Conservation (phyloP, 2,888 invertebrate genomes). For the Yponomeuta malinellus region DNA sequence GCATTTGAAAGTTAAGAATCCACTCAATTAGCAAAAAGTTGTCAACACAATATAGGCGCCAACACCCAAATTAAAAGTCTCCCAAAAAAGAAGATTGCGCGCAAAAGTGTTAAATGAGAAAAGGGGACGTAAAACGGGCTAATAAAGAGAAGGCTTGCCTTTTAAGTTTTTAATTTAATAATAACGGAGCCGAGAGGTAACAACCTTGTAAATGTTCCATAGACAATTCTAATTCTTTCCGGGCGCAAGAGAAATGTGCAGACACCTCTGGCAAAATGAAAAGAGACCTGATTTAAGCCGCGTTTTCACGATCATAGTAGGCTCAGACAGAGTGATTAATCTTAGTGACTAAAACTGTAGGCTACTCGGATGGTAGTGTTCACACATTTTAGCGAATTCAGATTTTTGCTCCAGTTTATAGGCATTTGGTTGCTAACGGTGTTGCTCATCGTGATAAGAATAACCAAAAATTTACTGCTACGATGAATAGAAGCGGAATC, state of each 20-base stretch:
- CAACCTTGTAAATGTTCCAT: slow-evolving; percentile 29
- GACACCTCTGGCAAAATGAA: slow-evolving; percentile 65
- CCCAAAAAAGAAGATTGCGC: not conserved
- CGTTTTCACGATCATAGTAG: too few relatives aligned
- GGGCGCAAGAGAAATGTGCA: slow-evolving; percentile 64
- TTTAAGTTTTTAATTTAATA: slow-evolving; percentile 14
- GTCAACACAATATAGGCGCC: not conserved
- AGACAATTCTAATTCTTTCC: slow-evolving; percentile 62
- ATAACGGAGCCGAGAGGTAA: not conserved
- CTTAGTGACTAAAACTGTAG: too few relatives aligned
- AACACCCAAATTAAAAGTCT: not conserved
- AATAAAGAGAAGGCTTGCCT: slow-evolving; percentile 1
- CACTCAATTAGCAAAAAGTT: not conserved
- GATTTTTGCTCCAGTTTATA: too few relatives aligned
- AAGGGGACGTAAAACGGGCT: not conserved
- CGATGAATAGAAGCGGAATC: too few relatives aligned
- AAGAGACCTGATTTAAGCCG: slow-evolving; percentile 55
- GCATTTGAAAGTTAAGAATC: not conserved
- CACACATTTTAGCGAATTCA: too few relatives aligned
- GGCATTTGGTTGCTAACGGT: too few relatives aligned
- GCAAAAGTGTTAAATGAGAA: not conserved
- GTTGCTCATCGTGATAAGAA: too few relatives aligned
- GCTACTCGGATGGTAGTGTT: too few relatives aligned
- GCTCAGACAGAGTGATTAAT: too few relatives aligned
- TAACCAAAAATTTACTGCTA: too few relatives aligned